Evolutionary conservation across 2,113 vertebrate genomes (phyloP).

Genomic region (Phalacrocorax carbo): DNA sequence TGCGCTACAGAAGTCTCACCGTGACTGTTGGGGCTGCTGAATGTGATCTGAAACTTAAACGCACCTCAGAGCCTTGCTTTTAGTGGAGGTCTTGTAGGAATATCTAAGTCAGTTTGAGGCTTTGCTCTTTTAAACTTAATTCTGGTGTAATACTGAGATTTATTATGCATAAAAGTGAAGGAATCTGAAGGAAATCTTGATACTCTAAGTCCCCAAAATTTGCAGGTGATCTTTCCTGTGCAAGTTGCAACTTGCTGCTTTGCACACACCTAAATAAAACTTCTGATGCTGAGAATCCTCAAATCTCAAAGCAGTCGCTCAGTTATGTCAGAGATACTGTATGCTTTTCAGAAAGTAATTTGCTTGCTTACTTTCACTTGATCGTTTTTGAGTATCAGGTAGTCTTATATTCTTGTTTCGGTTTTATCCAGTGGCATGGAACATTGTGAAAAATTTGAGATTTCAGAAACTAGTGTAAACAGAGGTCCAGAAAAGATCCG

Average conservation of each 20-base stretch:
- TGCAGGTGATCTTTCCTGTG: background rate
- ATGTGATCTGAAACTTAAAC: background rate
- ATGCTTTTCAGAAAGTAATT: background rate
- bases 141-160: background rate
- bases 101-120: background rate
- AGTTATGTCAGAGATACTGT: background rate
- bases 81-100: background rate
- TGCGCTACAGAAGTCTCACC: background rate
- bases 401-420: constrained; percentile 19
- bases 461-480: constrained; percentile 97
- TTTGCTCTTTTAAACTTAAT: background rate
- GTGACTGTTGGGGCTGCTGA: background rate
- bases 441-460: constrained; percentile 98
- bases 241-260: background rate
- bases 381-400: background rate
- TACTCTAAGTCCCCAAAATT: background rate
- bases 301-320: background rate
- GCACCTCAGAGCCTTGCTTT: background rate
- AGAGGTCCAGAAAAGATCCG: constrained; percentile 96
- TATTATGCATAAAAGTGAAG: background rate
- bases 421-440: constrained; percentile 88
- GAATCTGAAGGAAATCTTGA: background rate
- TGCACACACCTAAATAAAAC: background rate
- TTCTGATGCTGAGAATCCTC: background rate
- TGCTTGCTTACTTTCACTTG: background rate